phyloP scores from a whole-genome alignment of 1,140 invertebrate genomes.

The Drosophila pseudoananassae region DNA sequence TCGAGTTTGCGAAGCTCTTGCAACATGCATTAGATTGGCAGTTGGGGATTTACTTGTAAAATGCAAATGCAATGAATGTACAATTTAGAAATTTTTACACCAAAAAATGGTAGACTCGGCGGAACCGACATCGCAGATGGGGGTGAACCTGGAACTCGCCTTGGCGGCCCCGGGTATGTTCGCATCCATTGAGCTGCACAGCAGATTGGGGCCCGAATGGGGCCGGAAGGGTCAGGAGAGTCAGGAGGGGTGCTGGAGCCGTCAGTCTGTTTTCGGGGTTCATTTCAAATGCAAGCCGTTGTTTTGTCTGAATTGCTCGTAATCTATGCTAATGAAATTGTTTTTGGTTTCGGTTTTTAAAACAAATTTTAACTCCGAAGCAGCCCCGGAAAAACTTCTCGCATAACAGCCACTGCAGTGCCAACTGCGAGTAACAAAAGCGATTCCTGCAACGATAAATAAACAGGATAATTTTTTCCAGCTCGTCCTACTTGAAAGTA shows the following conservation, averaged over 20 bases:
- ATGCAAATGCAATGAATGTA: slow-evolving; percentile 82
- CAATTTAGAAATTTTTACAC: slow-evolving; percentile 82
- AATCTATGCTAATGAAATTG: slow-evolving; percentile 81
- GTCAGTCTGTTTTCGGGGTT: slow-evolving; percentile 56
- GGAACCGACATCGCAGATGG: slow-evolving; percentile 40
- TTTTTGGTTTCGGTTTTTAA: slow-evolving; percentile 69
- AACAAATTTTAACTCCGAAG: slow-evolving; percentile 52
- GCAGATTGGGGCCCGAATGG: slow-evolving; percentile 13
- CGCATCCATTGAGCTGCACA: slow-evolving; percentile 36
- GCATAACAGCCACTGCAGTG: slow-evolving; percentile 20
- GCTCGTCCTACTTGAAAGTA: not conserved
- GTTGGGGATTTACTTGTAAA: slow-evolving; percentile 82
- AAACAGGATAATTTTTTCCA: slow-evolving; percentile 28
- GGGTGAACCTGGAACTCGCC: not conserved
- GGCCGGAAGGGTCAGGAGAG: not conserved
- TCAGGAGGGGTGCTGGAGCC: not conserved
- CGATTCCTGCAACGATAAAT: slow-evolving; percentile 50
- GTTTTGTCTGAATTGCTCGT: slow-evolving; percentile 74
- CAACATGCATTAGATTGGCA: slow-evolving; percentile 82
- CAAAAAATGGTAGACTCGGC: slow-evolving; percentile 66
- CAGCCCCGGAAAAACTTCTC: slow-evolving; percentile 37
- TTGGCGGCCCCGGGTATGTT: slow-evolving; percentile 28
- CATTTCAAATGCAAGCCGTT: slow-evolving; percentile 75
- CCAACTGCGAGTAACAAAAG: slow-evolving; percentile 19
- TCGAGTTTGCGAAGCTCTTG: slow-evolving; percentile 58